Percentiles rank a stretch among this genome's conserved stretches.
Evolutionary conservation across 2,888 invertebrate species (phyloP).

Genomic region (Kuschelorhynchus macadamiae): DNA sequence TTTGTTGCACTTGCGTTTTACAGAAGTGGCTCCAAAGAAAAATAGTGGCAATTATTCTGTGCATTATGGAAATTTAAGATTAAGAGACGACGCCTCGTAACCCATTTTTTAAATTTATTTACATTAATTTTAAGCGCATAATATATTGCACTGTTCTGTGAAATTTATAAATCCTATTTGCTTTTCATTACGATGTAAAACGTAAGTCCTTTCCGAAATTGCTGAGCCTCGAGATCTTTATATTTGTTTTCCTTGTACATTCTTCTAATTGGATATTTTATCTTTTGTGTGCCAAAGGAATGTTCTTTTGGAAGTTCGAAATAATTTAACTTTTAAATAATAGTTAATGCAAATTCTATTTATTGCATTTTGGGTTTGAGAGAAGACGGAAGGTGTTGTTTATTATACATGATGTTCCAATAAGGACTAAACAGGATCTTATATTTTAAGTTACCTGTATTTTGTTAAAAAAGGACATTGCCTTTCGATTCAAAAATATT

Average conservation of each 20-base stretch:
- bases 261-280: neutral
- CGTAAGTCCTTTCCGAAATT: slow-evolving; percentile 17
- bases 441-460: too few relatives aligned
- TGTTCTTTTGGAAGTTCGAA: neutral
- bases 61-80: too few relatives aligned
- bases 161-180: slow-evolving; percentile 28
- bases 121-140: slow-evolving; percentile 32
- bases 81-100: too few relatives aligned
- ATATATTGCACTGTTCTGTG: slow-evolving; percentile 10
- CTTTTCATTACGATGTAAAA: slow-evolving; percentile 27
- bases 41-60: too few relatives aligned
- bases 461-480: too few relatives aligned
- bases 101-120: slow-evolving; percentile 23
- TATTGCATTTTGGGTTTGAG: neutral
- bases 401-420: too few relatives aligned
- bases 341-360: neutral
- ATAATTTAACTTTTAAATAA: neutral
- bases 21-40: too few relatives aligned
- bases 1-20: too few relatives aligned
- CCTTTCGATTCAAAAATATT: too few relatives aligned
- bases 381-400: too few relatives aligned
- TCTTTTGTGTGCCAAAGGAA: neutral
- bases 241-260: slow-evolving; percentile 7
- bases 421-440: too few relatives aligned
- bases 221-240: slow-evolving; percentile 5